These are phyloP conservation scores for Parotia lawesii DNA, from an alignment of 2,113 vertebrate species.

Conservation along the genomic window DNA sequence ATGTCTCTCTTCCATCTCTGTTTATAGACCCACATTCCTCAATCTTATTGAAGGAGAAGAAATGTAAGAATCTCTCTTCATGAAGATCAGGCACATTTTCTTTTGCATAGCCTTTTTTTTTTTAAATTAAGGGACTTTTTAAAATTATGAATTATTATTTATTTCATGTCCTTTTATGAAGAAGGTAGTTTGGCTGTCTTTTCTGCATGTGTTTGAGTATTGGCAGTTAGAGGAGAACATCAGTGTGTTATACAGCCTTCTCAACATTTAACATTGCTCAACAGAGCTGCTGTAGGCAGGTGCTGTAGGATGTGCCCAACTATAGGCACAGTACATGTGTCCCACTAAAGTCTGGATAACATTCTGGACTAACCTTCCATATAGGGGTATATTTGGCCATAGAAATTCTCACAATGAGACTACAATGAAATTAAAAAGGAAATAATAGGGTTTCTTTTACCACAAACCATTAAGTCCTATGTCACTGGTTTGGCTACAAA, in stretches of 20 bases:
- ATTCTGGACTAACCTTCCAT: background rate
- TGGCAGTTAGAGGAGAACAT: background rate
- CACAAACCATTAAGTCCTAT: background rate
- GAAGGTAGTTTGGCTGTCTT: background rate
- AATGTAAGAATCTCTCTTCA: background rate
- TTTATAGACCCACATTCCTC: background rate
- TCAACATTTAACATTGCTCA: background rate
- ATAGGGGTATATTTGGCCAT: background rate
- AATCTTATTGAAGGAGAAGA: background rate
- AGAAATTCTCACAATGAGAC: background rate
- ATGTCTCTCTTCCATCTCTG: background rate
- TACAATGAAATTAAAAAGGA: background rate
- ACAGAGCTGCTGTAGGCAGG: background rate
- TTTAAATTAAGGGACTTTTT: background rate
- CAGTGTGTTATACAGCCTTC: background rate
- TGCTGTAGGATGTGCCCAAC: background rate
- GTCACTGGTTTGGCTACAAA: background rate
- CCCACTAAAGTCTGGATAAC: background rate
- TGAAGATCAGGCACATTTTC: background rate
- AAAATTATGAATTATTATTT: background rate
- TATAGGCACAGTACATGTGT: background rate
- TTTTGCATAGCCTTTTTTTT: background rate
- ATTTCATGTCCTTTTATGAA: background rate
- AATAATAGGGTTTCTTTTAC: background rate
- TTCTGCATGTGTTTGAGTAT: background rate